These are phyloP conservation scores for Brachyptera risi DNA, from an alignment of 2,888 invertebrate genomes.

Conservation along the genomic window DNA sequence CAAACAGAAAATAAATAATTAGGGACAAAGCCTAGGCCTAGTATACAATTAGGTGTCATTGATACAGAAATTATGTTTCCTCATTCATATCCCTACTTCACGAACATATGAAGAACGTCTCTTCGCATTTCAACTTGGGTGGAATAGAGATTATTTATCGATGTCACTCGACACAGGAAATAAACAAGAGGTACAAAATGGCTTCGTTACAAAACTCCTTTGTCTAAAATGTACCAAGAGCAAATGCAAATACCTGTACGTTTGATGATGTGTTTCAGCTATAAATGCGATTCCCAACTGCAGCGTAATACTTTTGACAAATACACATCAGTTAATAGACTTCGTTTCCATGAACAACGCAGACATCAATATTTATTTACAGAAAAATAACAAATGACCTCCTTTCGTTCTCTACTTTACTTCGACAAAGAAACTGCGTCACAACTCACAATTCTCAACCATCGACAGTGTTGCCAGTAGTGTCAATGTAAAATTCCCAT, in stretches of 20 bases:
- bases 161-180: background rate
- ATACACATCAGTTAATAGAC: slow-evolving; percentile 4
- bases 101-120: too few relatives aligned
- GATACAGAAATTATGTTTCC: background rate
- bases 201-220: background rate
- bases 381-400: slow-evolving; percentile 21
- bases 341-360: background rate
- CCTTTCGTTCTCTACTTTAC: slow-evolving; percentile 9
- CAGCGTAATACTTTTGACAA: slow-evolving; percentile 2
- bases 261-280: background rate
- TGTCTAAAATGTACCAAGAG: background rate
- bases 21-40: background rate
- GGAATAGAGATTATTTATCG: background rate
- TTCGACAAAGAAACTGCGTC: slow-evolving; percentile 12
- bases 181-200: slow-evolving; percentile 1
- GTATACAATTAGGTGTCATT: background rate
- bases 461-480: too few relatives aligned
- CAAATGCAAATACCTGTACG: slow-evolving; percentile 3
- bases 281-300: background rate
- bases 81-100: too few relatives aligned
- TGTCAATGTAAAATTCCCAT: too few relatives aligned
- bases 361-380: slow-evolving; percentile 18
- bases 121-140: too few relatives aligned
- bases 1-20: background rate
- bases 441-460: too few relatives aligned